Evolutionary conservation across 2,797 vertebrate genomes (phyloP), one percentile per base, ranked within the genome.

Genomic region (Epinephelus malabaricus): DNA sequence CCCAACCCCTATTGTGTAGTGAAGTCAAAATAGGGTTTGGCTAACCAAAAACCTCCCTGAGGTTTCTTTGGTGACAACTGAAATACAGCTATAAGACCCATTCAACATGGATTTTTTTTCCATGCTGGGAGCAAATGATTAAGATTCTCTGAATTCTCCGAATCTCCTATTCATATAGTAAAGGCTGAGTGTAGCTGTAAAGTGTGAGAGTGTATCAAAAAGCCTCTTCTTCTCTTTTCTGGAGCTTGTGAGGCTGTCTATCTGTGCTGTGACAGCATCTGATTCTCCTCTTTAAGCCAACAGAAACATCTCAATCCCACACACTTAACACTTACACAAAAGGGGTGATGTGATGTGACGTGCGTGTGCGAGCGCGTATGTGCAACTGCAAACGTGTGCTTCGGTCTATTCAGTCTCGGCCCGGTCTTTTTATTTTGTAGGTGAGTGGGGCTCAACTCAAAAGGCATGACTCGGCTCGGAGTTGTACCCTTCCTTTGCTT

Each of bases 231-330:
- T 87, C 78, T 85, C 69, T 83, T 84, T 78, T 62, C 70, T 69
- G 79, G 70, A 84, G 82, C 78, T 51, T 66, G 79, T 68, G 55
- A 85, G 78, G 82, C 89, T 84, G 86, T 90, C 86, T 90, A 80
- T 90, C 78, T 80, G 81, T 85, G 90, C 79, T 84, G 88, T 88
- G 90, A 90, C 90, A 88, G 90, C 78, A 83, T 88, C 87, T 84
- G 87, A 92, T 86, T 93, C 90, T 91, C 84, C 86, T 93, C 91
- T 88, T 86, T 87, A 90, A 92, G 88, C 89, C 89, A 91, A 88
- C 82, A 91, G 89, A 90, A 93, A 94, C 91, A 91, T 92, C 92
- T 94, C 88, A 93, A 91, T 93, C 91, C 88, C 91, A 92, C 92
- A 93, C 91, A 92, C 92, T 93, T 92, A 93, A 92, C 93, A 90